These are phyloP conservation scores for Drosophila leonis DNA, from an alignment of 2,888 invertebrate species.

Conservation along the genomic window DNA sequence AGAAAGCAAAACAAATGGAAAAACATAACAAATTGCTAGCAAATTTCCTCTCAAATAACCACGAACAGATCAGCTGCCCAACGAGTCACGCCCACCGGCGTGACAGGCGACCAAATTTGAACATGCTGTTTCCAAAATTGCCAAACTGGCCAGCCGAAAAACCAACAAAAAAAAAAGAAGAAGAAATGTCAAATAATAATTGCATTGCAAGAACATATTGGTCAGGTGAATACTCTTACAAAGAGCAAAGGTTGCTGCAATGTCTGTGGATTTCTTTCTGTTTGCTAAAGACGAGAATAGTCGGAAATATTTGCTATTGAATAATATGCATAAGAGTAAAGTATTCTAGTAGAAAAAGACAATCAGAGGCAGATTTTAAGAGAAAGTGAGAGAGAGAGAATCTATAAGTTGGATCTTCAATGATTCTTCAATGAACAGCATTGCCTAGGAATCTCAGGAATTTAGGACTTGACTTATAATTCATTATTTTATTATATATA, in stretches of 20 bases:
- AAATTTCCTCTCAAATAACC: constrained; percentile 25
- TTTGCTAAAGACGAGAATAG: too few species aligned
- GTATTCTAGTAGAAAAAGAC: too few species aligned
- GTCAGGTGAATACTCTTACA: constrained; percentile 25
- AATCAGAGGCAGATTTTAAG: too few species aligned
- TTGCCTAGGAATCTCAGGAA: too few species aligned
- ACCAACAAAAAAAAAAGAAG: constrained; percentile 13
- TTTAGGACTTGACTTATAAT: too few species aligned
- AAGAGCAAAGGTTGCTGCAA: background rate
- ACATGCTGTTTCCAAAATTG: constrained; percentile 78
- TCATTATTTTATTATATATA: too few species aligned
- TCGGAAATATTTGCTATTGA: too few species aligned
- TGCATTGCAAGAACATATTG: background rate
- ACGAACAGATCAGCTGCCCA: constrained; percentile 55
- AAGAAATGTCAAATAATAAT: constrained; percentile 12
- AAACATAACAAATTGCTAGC: background rate
- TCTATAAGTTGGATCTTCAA: too few species aligned
- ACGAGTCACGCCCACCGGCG: constrained; percentile 43
- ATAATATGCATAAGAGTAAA: too few species aligned
- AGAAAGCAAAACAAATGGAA: background rate
- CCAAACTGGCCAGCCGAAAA: constrained; percentile 45
- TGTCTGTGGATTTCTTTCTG: too few species aligned
- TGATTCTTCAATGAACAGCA: too few species aligned
- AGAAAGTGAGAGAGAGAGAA: too few species aligned
- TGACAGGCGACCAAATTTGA: constrained; percentile 78